Evolutionary conservation across 2,888 invertebrate species (phyloP).

Genomic region (Perithous albicinctus): DNA sequence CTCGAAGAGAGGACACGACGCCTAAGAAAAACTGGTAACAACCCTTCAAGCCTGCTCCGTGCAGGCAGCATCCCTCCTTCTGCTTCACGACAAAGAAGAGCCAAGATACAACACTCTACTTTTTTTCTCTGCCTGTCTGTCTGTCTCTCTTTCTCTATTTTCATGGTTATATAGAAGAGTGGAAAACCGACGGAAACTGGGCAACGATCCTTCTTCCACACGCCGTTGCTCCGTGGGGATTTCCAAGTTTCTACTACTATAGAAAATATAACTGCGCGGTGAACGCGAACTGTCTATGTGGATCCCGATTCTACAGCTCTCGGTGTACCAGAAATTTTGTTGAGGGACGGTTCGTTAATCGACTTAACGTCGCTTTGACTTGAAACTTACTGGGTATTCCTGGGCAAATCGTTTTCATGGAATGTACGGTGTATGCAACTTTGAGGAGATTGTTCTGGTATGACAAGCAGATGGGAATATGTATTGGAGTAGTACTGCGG

Average conservation of each 20-base stretch:
- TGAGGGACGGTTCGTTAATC: slow-evolving; percentile 39
- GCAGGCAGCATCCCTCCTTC: not conserved
- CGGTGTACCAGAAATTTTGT: not conserved
- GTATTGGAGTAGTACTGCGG: too few relatives aligned
- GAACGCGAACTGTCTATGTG: not conserved
- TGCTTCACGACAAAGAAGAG: slow-evolving; percentile 38
- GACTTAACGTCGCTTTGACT: slow-evolving; percentile 31
- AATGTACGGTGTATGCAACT: slow-evolving; percentile 3
- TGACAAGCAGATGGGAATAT: slow-evolving; percentile 9
- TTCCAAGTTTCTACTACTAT: slow-evolving; percentile 25
- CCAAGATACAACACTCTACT: slow-evolving; percentile 28
- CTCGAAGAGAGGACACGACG: slow-evolving; percentile 54
- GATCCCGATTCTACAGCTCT: not conserved
- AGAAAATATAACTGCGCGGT: slow-evolving; percentile 13
- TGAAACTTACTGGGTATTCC: not conserved
- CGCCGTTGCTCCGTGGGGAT: not conserved
- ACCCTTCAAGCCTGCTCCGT: slow-evolving; percentile 54
- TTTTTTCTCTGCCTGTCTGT: too few relatives aligned
- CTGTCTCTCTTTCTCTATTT: too few relatives aligned
- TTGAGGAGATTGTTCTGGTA: slow-evolving; percentile 24
- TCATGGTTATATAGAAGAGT: not conserved
- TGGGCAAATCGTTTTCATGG: slow-evolving; percentile 33
- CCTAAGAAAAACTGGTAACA: slow-evolving; percentile 56
- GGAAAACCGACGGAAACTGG: slow-evolving; percentile 46
- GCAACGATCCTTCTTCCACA: slow-evolving; percentile 29